These are phyloP conservation scores for Pandemis corylana DNA, from an alignment of 2,888 invertebrate species.

Conservation along the genomic window DNA sequence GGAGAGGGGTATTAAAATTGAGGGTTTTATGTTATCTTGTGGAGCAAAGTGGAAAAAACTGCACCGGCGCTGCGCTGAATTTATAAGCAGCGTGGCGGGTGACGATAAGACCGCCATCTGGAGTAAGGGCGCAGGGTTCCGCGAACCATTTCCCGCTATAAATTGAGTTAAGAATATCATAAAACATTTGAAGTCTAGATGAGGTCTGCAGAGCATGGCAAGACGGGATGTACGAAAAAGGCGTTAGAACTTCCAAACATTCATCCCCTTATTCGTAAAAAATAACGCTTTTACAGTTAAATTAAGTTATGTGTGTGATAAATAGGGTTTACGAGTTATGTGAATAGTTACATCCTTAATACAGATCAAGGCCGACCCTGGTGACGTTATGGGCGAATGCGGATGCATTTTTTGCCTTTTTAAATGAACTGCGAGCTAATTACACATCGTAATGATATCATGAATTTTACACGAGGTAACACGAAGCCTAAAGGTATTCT, in stretches of 20 bases:
- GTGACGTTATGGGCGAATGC: background rate
- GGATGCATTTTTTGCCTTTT: conserved; percentile 2
- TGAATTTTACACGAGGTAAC: background rate
- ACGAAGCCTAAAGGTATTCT: background rate
- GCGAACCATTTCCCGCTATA: conserved; percentile 35
- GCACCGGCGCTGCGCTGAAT: conserved; percentile 56
- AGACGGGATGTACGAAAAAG: background rate
- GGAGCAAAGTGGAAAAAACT: conserved; percentile 60
- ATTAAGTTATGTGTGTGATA: too few species aligned
- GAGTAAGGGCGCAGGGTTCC: conserved; percentile 56
- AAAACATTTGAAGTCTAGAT: background rate
- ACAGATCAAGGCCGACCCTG: background rate
- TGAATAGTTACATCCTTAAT: background rate
- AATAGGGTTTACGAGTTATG: too few species aligned
- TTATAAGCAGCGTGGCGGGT: conserved; percentile 59
- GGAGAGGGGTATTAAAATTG: conserved; percentile 23
- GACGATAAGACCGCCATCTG: conserved; percentile 60
- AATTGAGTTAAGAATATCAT: background rate
- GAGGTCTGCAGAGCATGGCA: background rate
- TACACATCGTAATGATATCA: background rate
- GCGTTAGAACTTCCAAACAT: background rate
- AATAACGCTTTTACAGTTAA: too few species aligned
- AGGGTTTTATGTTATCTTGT: conserved; percentile 45
- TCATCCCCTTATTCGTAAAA: too few species aligned
- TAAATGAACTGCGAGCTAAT: background rate